Percentiles rank a stretch among this genome's conserved stretches.
Evolutionary conservation across 1,140 invertebrate genomes (phyloP).

Genomic region (Drosophila chauvacae): DNA sequence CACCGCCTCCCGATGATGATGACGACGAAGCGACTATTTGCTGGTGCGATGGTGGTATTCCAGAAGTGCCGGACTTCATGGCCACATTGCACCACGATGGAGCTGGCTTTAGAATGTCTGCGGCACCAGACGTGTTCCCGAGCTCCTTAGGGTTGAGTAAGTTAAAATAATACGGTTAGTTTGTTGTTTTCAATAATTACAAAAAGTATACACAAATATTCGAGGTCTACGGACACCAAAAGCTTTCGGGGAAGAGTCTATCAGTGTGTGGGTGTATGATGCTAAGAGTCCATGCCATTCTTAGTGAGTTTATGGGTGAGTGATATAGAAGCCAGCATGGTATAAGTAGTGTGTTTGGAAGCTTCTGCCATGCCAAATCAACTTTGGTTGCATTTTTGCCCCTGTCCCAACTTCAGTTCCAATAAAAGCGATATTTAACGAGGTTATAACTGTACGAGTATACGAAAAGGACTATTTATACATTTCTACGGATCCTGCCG

Average conservation of each 20-base stretch:
- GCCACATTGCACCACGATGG: conserved; percentile 84
- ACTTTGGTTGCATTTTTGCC: conserved; percentile 17
- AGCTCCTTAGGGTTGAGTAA: conserved; percentile 52
- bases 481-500: conserved; percentile 38
- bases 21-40: conserved; percentile 77
- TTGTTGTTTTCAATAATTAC: background rate
- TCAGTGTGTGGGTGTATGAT: conserved; percentile 5
- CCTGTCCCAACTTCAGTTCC: conserved; percentile 15
- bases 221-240: conserved; percentile 55
- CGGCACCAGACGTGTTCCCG: conserved; percentile 47
- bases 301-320: conserved; percentile 18
- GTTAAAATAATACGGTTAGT: background rate
- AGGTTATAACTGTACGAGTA: conserved; percentile 1
- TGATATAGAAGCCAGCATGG: conserved; percentile 54
- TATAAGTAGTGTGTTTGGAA: conserved; percentile 31
- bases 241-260: conserved; percentile 36
- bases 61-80: conserved; percentile 57
- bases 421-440: conserved; percentile 28
- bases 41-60: conserved; percentile 54
- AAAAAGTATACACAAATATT: background rate
- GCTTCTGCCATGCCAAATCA: conserved; percentile 52
- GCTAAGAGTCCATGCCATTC: conserved; percentile 49
- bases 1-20: conserved; percentile 73
- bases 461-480: conserved; percentile 21
- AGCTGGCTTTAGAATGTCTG: conserved; percentile 79